Evolutionary conservation across 1,140 invertebrate species (phyloP), one percentile per base, ranked within the genome.

Genomic region (Monomorium pharaonis): DNA sequence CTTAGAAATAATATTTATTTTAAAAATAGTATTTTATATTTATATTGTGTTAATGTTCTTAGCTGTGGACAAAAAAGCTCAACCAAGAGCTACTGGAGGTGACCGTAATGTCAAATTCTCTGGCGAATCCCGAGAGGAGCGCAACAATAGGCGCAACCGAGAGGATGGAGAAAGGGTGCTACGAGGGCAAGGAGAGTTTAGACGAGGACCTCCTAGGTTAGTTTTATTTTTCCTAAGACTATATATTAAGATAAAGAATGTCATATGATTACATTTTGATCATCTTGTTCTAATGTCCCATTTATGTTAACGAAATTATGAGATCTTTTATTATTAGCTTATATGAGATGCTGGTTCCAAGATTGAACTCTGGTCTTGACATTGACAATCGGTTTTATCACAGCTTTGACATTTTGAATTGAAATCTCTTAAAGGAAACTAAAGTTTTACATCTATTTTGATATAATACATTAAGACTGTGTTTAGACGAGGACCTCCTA

Each of bases 141-240:
- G 97, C 77, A 97, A 97, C 91, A 97, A 97, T 90, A 96, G 96
- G 76, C 95, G 97, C 86, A 97, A 98, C 93, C 95, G 96, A 18
- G 97, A 97, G 90, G 97, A 98, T 87, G 94, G 95, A 80, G 94
- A 95, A 4, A 91, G 93, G 63, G 88, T 90, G n/a, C 91, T 93
- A 63, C 94, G 94, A 63, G 89, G 86, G 42, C 94, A 94, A 51
- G 92, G 92, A 81, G 94, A 95, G 42, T 76, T 90, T 30, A 92
- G 94, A 75, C 92, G 94, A 86, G 94, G 94, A 87, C 93, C 92
- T 85, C 91, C 92, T 85, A 92, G 94, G 93, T 95, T 91, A 88
- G 92, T 93, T 86, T 70, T 67, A n/a, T n/a, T n/a, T n/a, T n/a
- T n/a, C n/a, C n/a, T n/a, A n/a, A 63, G 10, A 18, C 16, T 58